Base-by-base conservation (phyloP, 1,140 invertebrate genomes). In the Drosophila carrolli region DNA sequence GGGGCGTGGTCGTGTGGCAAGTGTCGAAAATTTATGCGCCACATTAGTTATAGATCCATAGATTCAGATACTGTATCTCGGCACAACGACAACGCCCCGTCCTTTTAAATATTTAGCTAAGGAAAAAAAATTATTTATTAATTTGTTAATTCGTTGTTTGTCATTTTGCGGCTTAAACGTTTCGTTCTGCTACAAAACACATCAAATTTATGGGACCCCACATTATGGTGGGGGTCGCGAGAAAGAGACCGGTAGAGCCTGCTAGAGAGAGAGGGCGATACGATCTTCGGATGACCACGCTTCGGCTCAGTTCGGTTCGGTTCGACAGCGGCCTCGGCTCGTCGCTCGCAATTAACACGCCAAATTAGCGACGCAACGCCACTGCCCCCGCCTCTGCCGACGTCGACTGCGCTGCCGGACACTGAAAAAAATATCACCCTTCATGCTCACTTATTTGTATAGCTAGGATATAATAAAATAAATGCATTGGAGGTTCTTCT, bases 81-180 rank as follows among this genome's bases (percentile, higher is more conserved):
- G 10, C 37, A 35, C 8, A 19, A 41, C 68, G 29, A 57, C 44
- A 40, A 29, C 73, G 78, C 71, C 65, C 51, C 55, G 13, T 47
- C 59, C 72, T 77, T 88, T 88, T 74, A 66, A 75, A 81, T 56
- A 57, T 43, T 56, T 61, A 38, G 43, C 44, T 13, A 57, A 44
- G 38, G 7, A 40, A 40, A 68, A 62, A 62, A 63, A 81, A 83
- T 88, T 88, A 91, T 91, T 91, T 91, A 91, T 91, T 91, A 91
- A 91, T 91, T 91, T 91, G 88, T 91, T 91, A 91, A 91, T 88
- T 91, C 88, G 88, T 75, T 88, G 88, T 91, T 91, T 91, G 88
- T 91, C 88, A 91, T 91, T 91, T 91, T 63, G 88, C 78, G 82
- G 88, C 88, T 91, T 91, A 91, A 91, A 83, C 88, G 88, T 91